These are phyloP conservation scores for Alentia gelatinosa DNA, from an alignment of 2,888 invertebrate species.

Conservation along the genomic window DNA sequence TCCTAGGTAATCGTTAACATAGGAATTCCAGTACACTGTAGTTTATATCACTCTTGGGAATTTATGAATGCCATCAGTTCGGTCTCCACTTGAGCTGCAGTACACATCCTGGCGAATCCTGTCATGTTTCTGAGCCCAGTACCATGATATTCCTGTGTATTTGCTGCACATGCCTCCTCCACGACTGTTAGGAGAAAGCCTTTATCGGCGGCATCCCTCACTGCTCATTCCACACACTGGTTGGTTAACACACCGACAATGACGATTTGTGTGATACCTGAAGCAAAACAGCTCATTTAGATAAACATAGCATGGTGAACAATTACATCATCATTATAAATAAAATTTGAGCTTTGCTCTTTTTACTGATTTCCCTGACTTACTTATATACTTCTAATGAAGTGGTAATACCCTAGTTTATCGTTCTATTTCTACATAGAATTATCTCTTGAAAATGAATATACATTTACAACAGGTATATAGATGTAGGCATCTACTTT, in stretches of 20 bases:
- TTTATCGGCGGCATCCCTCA: conserved; percentile 61
- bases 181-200: conserved; percentile 59
- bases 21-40: too few species aligned
- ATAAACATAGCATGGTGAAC: too few species aligned
- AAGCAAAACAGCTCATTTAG: neutral
- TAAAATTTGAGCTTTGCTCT: neutral
- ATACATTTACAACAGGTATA: too few species aligned
- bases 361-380: neutral
- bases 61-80: neutral
- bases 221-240: conserved; percentile 62
- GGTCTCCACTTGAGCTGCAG: neutral
- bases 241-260: conserved; percentile 60
- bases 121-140: conserved; percentile 46
- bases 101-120: conserved; percentile 55
- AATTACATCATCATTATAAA: too few species aligned
- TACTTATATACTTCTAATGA: too few species aligned
- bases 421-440: too few species aligned
- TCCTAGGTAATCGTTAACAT: too few species aligned
- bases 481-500: too few species aligned
- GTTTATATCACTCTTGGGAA: too few species aligned
- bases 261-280: conserved; percentile 59
- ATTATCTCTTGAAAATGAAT: too few species aligned
- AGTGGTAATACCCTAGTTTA: too few species aligned
- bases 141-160: conserved; percentile 51
- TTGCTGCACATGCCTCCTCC: conserved; percentile 58